Conservation (phyloP, 1,140 invertebrate species). For the Sinella curviseta region DNA sequence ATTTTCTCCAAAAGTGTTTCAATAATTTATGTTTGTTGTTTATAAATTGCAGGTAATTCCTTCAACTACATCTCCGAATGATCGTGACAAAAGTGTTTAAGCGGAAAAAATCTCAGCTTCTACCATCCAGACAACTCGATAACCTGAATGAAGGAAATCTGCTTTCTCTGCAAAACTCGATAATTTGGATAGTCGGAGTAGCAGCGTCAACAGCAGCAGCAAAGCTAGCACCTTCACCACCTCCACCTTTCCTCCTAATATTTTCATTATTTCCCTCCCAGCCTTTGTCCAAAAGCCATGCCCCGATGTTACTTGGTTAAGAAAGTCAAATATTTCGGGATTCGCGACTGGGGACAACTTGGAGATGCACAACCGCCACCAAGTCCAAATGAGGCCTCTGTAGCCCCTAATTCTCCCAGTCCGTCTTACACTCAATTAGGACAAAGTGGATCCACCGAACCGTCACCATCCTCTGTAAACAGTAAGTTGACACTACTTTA, state of each 20-base stretch:
- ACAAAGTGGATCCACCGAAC: constrained; percentile 1
- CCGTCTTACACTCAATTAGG: constrained; percentile 25
- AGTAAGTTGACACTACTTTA: background rate
- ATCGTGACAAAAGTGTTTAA: background rate
- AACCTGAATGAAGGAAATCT: background rate
- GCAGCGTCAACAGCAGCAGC: background rate
- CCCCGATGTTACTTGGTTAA: constrained; percentile 50
- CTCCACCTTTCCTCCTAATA: background rate
- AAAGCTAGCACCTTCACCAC: background rate
- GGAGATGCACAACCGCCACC: constrained; percentile 35
- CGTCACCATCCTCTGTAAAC: background rate
- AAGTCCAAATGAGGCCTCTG: constrained; percentile 48
- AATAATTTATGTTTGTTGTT: background rate
- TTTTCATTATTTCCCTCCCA: background rate
- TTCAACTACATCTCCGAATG: background rate
- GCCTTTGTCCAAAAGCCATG: constrained; percentile 38
- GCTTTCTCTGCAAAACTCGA: background rate
- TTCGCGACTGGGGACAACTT: constrained; percentile 46
- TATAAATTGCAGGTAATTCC: background rate
- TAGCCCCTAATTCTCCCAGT: constrained; percentile 44
- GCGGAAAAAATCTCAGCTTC: background rate
- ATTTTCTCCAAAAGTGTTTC: too few relatives aligned
- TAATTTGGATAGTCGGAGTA: too few relatives aligned
- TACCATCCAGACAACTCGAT: too few relatives aligned
- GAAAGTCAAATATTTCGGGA: constrained; percentile 48